Evolutionary conservation across 2,888 invertebrate species (phyloP).

Genomic region (Adela reaumurella): DNA sequence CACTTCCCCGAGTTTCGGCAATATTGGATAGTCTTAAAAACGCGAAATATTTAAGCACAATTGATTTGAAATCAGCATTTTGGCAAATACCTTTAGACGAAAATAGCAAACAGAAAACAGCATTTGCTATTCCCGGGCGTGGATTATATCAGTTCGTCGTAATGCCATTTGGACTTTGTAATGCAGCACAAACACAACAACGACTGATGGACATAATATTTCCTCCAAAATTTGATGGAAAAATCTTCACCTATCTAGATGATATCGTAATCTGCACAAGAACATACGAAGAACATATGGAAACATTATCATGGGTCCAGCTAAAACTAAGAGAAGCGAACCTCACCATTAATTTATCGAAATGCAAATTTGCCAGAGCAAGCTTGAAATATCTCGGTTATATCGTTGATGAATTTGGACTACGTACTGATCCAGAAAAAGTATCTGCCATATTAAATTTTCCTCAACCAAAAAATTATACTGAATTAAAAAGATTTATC

Average conservation of each 20-base stretch:
- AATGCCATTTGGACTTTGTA: slow-evolving; percentile 19
- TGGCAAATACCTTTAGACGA: slow-evolving; percentile 16
- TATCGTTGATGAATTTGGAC: slow-evolving; percentile 4
- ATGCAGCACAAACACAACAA: slow-evolving; percentile 18
- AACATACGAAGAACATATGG: slow-evolving; percentile 5
- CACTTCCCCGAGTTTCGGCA: slow-evolving; percentile 7
- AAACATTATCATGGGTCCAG: slow-evolving; percentile 4
- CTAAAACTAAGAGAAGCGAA: slow-evolving; percentile 6
- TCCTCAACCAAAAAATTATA: slow-evolving; percentile 2
- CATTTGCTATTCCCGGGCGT: slow-evolving; percentile 10
- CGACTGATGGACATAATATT: slow-evolving; percentile 16
- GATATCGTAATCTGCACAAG: slow-evolving; percentile 13
- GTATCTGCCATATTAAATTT: slow-evolving; percentile 3
- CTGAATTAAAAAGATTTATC: slow-evolving; percentile 5
- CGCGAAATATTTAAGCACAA: slow-evolving; percentile 9
- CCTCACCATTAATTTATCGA: slow-evolving; percentile 10
- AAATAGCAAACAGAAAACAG: slow-evolving; percentile 9
- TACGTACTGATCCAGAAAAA: slow-evolving; percentile 3
- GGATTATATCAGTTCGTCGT: slow-evolving; percentile 13
- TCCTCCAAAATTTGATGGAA: slow-evolving; percentile 15
- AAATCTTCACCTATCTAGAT: slow-evolving; percentile 13
- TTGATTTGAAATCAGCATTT: slow-evolving; percentile 17
- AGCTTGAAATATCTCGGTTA: slow-evolving; percentile 9
- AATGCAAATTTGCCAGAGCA: slow-evolving; percentile 9
- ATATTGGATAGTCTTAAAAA: slow-evolving; percentile 11